phyloP scores from a whole-genome alignment of 2,797 vertebrate species.

The Melanotaenia trifasciata region DNA sequence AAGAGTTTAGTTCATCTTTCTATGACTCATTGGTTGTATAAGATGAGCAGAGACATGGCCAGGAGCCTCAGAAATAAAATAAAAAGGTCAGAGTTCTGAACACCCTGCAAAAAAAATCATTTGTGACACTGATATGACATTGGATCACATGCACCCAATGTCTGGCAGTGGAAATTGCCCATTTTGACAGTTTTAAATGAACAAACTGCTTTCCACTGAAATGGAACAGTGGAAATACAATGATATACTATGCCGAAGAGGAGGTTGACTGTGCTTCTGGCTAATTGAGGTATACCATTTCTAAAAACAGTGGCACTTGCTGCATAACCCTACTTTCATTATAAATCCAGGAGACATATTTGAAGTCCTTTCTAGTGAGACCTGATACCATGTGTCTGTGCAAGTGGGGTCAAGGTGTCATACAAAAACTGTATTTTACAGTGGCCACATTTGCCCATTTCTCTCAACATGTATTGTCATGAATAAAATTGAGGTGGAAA shows the following conservation, averaged over 20 bases:
- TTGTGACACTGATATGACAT: slow-evolving; percentile 50
- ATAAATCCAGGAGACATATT: slow-evolving; percentile 62
- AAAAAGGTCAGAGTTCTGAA: slow-evolving; percentile 19
- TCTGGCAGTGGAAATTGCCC: slow-evolving; percentile 29
- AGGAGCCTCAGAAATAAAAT: slow-evolving; percentile 29
- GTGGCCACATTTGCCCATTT: slow-evolving; percentile 45
- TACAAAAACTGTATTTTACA: slow-evolving; percentile 52
- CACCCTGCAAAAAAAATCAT: slow-evolving; percentile 25
- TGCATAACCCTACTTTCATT: slow-evolving; percentile 49
- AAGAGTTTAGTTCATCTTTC: slow-evolving; percentile 30
- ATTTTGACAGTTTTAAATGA: slow-evolving; percentile 46
- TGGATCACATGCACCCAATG: slow-evolving; percentile 38
- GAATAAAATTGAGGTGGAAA: slow-evolving; percentile 38
- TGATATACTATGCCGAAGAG: slow-evolving; percentile 36
- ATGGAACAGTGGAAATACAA: slow-evolving; percentile 44
- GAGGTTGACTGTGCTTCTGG: slow-evolving; percentile 66
- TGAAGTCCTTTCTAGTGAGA: slow-evolving; percentile 63
- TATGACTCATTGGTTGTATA: slow-evolving; percentile 48
- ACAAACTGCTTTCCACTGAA: slow-evolving; percentile 44
- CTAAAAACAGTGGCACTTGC: slow-evolving; percentile 47
- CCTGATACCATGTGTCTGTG: slow-evolving; percentile 55
- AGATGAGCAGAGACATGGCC: slow-evolving; percentile 39
- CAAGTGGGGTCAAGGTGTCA: slow-evolving; percentile 50
- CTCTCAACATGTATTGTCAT: slow-evolving; percentile 53
- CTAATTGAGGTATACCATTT: slow-evolving; percentile 74